A percentile compares a stretch with the other conserved stretches of the same genome.
These are phyloP conservation scores for Adelosebastes latens DNA, from an alignment of 2,797 vertebrate species.

Conservation along the genomic window DNA sequence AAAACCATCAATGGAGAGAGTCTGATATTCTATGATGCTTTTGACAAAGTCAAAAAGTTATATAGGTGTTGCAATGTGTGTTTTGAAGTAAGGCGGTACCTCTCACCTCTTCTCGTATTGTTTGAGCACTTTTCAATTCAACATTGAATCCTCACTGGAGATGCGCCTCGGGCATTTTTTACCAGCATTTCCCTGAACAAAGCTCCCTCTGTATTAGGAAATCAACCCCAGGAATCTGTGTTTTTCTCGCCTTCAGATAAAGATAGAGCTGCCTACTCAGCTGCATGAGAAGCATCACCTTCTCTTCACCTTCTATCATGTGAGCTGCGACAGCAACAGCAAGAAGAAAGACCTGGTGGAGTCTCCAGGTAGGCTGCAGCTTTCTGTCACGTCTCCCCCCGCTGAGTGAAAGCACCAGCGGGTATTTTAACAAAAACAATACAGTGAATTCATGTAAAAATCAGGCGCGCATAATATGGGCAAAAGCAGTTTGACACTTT, in stretches of 20 bases:
- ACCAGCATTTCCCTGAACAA: constrained; percentile 14
- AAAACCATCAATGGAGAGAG: not conserved
- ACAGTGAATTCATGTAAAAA: not conserved
- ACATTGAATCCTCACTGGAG: not conserved
- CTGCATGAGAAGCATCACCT: constrained; percentile 96
- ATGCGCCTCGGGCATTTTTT: not conserved
- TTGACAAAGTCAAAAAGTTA: not conserved
- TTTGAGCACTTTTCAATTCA: constrained; percentile 1
- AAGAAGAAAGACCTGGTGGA: constrained; percentile 96
- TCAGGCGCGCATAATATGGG: not conserved
- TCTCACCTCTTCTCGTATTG: not conserved
- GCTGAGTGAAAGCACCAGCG: not conserved
- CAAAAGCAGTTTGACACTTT: not conserved
- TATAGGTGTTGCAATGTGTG: not conserved
- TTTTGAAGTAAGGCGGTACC: not conserved
- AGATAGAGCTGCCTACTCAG: constrained; percentile 95
- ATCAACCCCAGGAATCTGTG: constrained; percentile 12
- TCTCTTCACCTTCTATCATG: constrained; percentile 95
- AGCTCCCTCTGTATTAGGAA: constrained; percentile 3
- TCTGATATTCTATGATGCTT: not conserved
- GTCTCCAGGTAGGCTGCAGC: constrained; percentile 85
- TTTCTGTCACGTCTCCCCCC: not conserved
- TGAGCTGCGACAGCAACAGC: constrained; percentile 95
- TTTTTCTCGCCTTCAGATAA: constrained; percentile 83
- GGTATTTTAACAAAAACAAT: not conserved